These are phyloP conservation scores for Lamprotornis superbus DNA, from an alignment of 2,113 vertebrate species.

Conservation along the genomic window DNA sequence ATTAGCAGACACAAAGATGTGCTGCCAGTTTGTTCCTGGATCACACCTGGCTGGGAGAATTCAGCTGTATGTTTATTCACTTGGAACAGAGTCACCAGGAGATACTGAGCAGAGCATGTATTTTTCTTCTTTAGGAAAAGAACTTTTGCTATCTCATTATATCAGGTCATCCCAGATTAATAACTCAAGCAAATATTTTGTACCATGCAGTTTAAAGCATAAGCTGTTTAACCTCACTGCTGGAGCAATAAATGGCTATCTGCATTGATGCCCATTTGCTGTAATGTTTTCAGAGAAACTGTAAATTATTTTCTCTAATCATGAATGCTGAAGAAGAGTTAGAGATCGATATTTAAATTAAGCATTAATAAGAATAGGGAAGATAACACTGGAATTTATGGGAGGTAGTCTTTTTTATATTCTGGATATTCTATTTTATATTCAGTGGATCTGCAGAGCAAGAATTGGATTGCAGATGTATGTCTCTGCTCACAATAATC, in stretches of 20 bases:
- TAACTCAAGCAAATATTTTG: conserved; percentile 16
- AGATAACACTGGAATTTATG: conserved; percentile 51
- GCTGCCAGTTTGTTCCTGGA: not conserved
- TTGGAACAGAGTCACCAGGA: not conserved
- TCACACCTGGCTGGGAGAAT: conserved; percentile 8
- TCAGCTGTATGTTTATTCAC: not conserved
- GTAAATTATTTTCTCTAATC: conserved; percentile 3
- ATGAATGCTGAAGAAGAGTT: not conserved
- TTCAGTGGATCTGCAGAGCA: not conserved
- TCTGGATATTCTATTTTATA: not conserved
- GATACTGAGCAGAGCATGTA: not conserved
- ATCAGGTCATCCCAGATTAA: conserved; percentile 1
- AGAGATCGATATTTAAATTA: conserved; percentile 48
- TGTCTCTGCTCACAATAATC: not conserved
- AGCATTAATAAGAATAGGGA: conserved; percentile 57
- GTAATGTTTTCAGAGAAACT: conserved; percentile 30
- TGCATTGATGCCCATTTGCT: not conserved
- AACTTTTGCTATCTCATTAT: not conserved
- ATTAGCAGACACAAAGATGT: not conserved
- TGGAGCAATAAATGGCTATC: conserved; percentile 19
- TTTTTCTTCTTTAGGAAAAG: not conserved
- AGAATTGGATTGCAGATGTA: not conserved
- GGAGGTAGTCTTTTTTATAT: not conserved
- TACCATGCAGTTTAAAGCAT: conserved; percentile 8
- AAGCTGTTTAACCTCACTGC: conserved; percentile 24